phyloP scores from a whole-genome alignment of 92 coral and sea anemone genomes.

The Metridium senile region DNA sequence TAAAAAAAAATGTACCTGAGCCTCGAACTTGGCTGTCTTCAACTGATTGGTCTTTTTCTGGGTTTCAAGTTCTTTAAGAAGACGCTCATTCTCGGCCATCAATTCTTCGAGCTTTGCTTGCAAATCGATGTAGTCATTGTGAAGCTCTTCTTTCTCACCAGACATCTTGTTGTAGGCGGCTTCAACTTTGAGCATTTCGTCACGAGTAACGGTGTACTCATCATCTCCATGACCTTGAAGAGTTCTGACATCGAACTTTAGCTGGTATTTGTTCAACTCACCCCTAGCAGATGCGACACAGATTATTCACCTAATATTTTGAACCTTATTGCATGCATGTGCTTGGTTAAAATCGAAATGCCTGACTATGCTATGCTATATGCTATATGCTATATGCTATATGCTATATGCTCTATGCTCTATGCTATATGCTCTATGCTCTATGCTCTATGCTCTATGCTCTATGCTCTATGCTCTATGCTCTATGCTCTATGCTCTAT shows the following conservation, averaged over 20 bases:
- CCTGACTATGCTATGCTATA: too few species aligned
- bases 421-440: too few species aligned
- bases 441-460: too few species aligned
- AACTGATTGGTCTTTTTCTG: constrained; percentile 59
- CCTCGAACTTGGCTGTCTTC: constrained; percentile 59
- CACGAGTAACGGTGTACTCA: constrained; percentile 60
- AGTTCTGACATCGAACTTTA: constrained; percentile 41
- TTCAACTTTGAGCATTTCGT: constrained; percentile 64
- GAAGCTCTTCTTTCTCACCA: constrained; percentile 35
- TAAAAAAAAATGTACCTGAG: constrained; percentile 71
- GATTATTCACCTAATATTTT: too few species aligned
- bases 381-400: too few species aligned
- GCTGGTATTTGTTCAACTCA: constrained; percentile 35
- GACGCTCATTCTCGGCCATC: constrained; percentile 47
- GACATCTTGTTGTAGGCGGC: constrained; percentile 55
- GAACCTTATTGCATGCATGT: too few species aligned
- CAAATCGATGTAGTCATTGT: constrained; percentile 48
- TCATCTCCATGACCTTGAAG: constrained; percentile 57
- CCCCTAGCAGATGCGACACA: not conserved
- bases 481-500: too few species aligned
- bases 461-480: too few species aligned
- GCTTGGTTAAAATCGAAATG: too few species aligned
- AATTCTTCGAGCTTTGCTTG: constrained; percentile 44
- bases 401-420: too few species aligned
- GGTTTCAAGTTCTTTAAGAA: constrained; percentile 60